Percentiles rank a stretch among this genome's conserved stretches.
These are phyloP conservation scores for Epizoanthus ramosus DNA, from an alignment of 92 coral and sea anemone species.

Conservation along the genomic window DNA sequence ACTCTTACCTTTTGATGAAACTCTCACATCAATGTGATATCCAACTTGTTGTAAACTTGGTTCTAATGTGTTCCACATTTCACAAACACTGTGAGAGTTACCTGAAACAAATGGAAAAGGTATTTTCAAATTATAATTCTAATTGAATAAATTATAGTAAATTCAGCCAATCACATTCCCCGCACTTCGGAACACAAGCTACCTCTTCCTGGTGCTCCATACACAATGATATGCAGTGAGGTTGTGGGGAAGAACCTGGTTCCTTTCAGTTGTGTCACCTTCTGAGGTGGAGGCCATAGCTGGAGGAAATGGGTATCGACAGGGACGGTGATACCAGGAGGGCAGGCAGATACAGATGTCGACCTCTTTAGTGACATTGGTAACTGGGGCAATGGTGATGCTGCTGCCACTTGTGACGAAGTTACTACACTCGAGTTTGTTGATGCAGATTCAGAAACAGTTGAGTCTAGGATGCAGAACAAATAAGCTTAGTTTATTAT, in stretches of 20 bases:
- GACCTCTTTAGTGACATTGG: conserved; percentile 25
- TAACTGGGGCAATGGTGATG: conserved; percentile 32
- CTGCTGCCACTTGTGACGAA: conserved; percentile 18
- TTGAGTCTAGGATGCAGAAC: conserved; percentile 5
- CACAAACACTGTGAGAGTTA: conserved; percentile 51
- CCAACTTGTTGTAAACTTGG: conserved; percentile 69
- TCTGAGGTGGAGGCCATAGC: conserved; percentile 94
- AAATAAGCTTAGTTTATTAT: too few relatives aligned
- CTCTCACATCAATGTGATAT: conserved; percentile 51
- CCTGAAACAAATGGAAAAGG: conserved; percentile 39
- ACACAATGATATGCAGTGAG: conserved; percentile 60
- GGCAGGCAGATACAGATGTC: conserved; percentile 33
- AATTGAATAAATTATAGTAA: too few relatives aligned
- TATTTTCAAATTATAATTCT: not conserved
- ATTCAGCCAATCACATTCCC: not conserved
- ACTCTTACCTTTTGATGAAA: conserved; percentile 51
- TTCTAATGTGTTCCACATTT: conserved; percentile 73
- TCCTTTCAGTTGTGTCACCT: conserved; percentile 78
- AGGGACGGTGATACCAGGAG: conserved; percentile 31
- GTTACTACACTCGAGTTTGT: not conserved
- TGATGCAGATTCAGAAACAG: conserved; percentile 22
- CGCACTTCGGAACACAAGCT: not conserved
- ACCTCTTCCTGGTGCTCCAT: conserved; percentile 57
- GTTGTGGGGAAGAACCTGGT: conserved; percentile 70
- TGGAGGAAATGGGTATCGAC: conserved; percentile 59